Evolutionary conservation across 2,797 vertebrate species (phyloP).

Genomic region (Rhadinocentrus ornatus): DNA sequence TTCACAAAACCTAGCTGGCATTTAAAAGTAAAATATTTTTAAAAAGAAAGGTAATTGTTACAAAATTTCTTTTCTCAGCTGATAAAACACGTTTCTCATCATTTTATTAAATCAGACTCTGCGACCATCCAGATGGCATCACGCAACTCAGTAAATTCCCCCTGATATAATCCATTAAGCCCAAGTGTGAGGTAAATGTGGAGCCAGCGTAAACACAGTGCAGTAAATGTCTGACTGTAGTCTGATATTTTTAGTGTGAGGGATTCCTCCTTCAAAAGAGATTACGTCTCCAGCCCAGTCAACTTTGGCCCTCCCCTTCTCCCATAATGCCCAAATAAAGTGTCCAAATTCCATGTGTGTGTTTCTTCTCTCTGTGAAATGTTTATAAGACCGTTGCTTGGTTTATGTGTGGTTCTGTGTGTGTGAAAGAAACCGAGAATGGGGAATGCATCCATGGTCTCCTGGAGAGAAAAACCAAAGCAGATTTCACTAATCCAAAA

Average conservation of each 20-base stretch:
- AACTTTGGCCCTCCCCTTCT: slow-evolving; percentile 45
- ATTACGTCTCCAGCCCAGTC: slow-evolving; percentile 41
- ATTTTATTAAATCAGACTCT: background rate
- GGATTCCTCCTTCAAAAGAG: slow-evolving; percentile 63
- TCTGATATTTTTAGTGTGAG: slow-evolving; percentile 58
- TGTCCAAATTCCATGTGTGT: slow-evolving; percentile 79
- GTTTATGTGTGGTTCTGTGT: slow-evolving; percentile 26
- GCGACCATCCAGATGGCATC: slow-evolving; percentile 5
- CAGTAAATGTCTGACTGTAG: slow-evolving; percentile 44
- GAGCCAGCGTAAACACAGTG: slow-evolving; percentile 38
- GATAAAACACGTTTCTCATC: slow-evolving; percentile 14
- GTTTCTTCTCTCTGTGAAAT: slow-evolving; percentile 76
- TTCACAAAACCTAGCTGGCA: background rate
- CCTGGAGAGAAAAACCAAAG: slow-evolving; percentile 2
- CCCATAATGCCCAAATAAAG: slow-evolving; percentile 90
- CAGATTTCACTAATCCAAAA: slow-evolving; percentile 7
- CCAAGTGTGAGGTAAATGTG: background rate
- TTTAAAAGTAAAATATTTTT: slow-evolving; percentile 3
- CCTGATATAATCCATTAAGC: slow-evolving; percentile 25
- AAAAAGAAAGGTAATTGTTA: slow-evolving; percentile 12
- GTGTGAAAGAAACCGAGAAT: slow-evolving; percentile 6
- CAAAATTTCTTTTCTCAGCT: background rate
- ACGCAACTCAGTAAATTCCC: slow-evolving; percentile 7
- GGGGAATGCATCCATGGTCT: slow-evolving; percentile 15
- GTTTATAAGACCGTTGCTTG: slow-evolving; percentile 79